Evolutionary conservation across 2,888 invertebrate species (phyloP).

Genomic region (Pachydiplax longipennis): DNA sequence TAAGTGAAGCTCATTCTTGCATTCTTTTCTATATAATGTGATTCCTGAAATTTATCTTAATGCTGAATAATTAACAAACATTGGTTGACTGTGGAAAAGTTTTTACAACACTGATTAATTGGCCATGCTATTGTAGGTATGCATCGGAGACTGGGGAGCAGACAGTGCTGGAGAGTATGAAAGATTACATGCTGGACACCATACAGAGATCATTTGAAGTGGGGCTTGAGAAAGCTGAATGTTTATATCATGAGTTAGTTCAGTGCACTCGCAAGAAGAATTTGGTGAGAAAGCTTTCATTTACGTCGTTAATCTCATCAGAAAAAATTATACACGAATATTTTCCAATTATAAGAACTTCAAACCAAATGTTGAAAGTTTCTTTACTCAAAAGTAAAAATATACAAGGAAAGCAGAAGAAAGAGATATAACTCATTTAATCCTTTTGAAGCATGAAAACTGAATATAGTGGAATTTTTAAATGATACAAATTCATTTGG

Average conservation of each 20-base stretch:
- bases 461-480: too few relatives aligned
- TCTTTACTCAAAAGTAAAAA: too few relatives aligned
- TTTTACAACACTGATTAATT: neutral
- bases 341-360: too few relatives aligned
- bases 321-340: too few relatives aligned
- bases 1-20: too few relatives aligned
- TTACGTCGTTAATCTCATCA: neutral
- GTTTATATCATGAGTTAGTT: constrained; percentile 89
- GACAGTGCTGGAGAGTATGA: constrained; percentile 84
- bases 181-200: constrained; percentile 88
- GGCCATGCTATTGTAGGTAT: constrained; percentile 67
- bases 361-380: too few relatives aligned
- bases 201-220: constrained; percentile 96
- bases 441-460: too few relatives aligned
- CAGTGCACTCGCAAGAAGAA: constrained; percentile 94
- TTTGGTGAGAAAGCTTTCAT: constrained; percentile 71
- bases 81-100: neutral
- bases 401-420: too few relatives aligned
- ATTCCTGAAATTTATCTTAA: neutral
- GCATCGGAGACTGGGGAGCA: constrained; percentile 81
- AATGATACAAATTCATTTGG: too few relatives aligned
- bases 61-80: too few relatives aligned
- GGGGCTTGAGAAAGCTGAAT: constrained; percentile 84
- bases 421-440: too few relatives aligned
- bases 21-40: too few relatives aligned